A percentile compares a stretch with the other conserved stretches of the same genome.
phyloP scores from a whole-genome alignment of 2,113 vertebrate genomes.

The Pelusios castaneus region DNA sequence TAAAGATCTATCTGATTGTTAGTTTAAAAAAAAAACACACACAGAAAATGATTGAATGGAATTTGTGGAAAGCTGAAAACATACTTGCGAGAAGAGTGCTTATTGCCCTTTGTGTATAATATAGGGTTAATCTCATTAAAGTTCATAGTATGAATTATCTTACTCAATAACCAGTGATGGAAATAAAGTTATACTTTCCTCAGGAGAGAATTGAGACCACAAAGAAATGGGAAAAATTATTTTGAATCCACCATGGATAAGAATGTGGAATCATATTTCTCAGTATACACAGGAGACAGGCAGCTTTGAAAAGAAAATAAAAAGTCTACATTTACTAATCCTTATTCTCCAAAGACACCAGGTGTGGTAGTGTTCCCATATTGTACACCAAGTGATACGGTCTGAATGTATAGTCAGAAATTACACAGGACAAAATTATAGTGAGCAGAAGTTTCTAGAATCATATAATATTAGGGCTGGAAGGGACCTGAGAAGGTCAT shows the following conservation, averaged over 20 bases:
- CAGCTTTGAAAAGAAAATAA: constrained; percentile 12
- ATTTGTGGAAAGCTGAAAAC: neutral
- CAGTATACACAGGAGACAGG: neutral
- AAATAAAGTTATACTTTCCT: constrained; percentile 17
- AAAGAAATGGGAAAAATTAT: constrained; percentile 54
- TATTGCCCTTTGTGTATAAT: neutral
- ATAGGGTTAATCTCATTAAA: constrained; percentile 16
- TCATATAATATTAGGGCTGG: no score
- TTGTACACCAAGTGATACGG: neutral
- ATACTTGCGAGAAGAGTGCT: neutral
- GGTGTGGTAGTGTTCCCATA: neutral
- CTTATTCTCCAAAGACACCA: neutral
- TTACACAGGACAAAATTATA: neutral
- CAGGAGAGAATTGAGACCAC: constrained; percentile 24
- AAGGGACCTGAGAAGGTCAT: no score
- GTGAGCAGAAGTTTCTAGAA: neutral
- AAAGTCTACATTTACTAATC: neutral
- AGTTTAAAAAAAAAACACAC: neutral
- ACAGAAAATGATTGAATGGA: neutral
- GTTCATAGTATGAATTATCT: constrained; percentile 6
- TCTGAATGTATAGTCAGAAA: neutral
- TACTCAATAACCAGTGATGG: neutral
- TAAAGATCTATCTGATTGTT: neutral
- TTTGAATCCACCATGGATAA: neutral
- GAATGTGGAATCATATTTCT: constrained; percentile 10